phyloP scores from a whole-genome alignment of 2,797 vertebrate species.

The Eulemur coronatus region DNA sequence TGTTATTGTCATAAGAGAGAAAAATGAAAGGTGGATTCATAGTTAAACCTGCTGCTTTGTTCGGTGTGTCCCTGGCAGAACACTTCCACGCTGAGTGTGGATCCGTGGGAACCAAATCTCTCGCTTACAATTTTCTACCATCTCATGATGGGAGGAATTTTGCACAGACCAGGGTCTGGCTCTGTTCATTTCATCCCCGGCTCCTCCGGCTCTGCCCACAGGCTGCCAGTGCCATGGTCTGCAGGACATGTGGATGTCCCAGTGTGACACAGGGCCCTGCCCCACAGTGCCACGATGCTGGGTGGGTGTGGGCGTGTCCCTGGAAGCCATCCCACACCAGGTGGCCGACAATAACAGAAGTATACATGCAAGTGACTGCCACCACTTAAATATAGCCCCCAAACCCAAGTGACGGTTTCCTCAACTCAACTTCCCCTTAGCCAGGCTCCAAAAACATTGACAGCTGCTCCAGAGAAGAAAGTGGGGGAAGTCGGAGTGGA shows the following conservation, averaged over 20 bases:
- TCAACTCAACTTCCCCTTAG: neutral
- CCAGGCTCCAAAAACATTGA: neutral
- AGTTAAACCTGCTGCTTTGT: neutral
- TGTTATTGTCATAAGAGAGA: neutral
- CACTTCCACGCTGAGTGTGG: accelerated
- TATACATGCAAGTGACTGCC: accelerated
- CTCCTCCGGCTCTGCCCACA: neutral
- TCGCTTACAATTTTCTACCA: neutral
- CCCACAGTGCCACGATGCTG: accelerated
- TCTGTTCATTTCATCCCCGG: neutral
- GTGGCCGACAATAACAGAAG: neutral
- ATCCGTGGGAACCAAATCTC: neutral
- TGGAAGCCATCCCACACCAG: neutral
- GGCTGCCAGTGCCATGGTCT: neutral
- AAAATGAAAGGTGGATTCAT: neutral
- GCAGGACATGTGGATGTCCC: accelerated
- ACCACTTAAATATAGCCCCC: neutral
- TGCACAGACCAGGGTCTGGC: neutral
- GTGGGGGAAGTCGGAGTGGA: neutral
- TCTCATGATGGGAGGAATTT: neutral
- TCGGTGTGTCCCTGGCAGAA: no score
- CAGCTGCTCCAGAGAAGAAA: neutral
- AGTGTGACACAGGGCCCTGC: neutral
- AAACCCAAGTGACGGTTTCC: neutral
- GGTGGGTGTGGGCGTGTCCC: accelerated